phyloP scores from a whole-genome alignment of 2,113 vertebrate species.

The Urocolius indicus region DNA sequence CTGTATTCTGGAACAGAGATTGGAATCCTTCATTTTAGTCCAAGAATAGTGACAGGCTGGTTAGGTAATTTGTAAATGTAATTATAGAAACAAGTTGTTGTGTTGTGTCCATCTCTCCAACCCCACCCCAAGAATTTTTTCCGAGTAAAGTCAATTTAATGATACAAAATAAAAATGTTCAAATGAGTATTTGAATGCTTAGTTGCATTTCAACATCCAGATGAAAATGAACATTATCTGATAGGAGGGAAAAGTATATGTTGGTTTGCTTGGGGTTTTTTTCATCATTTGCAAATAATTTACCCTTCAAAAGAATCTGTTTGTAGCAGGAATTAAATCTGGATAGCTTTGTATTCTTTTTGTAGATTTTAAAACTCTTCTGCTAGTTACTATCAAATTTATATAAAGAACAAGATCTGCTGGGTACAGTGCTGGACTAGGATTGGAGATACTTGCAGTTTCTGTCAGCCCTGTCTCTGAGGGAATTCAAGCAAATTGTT shows the following conservation, averaged over 20 bases:
- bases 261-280: not conserved
- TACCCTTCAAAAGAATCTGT: not conserved
- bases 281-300: not conserved
- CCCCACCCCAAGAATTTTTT: not conserved
- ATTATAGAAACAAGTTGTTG: not conserved
- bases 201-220: not conserved
- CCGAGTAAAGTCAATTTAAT: not conserved
- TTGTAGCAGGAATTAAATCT: not conserved
- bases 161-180: not conserved
- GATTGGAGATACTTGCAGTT: not conserved
- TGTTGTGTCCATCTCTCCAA: not conserved
- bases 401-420: not conserved
- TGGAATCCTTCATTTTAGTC: not conserved
- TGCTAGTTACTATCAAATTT: not conserved
- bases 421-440: not conserved
- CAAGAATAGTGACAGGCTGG: not conserved
- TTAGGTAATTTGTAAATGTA: not conserved
- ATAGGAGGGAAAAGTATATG: fast-evolving
- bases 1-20: not conserved
- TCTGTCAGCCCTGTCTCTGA: not conserved
- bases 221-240: not conserved
- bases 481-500: not conserved
- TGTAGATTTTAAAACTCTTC: not conserved
- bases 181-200: not conserved
- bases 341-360: not conserved